Evolutionary conservation across 2,113 vertebrate species (phyloP), one percentile per base, ranked within the genome.

Genomic region (Neogale vison): DNA sequence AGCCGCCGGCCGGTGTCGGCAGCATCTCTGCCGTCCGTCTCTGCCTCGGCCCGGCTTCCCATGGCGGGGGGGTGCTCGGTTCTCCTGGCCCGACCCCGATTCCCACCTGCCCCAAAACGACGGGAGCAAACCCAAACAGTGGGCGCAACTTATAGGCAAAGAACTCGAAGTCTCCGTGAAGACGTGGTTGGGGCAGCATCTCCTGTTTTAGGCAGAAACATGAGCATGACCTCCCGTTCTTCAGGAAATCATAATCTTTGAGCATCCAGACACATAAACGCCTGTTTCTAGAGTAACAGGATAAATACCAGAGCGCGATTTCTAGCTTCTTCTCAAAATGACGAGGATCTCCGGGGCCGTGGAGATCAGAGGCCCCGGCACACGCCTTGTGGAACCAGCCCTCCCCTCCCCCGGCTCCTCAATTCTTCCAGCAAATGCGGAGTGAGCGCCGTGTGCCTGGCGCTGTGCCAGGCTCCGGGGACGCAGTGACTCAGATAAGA

Each of bases 381-480:
- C 5, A 11, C 1, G 0, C 4, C 5, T 21, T 34, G 36, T 31
- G 26, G 1, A 15, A 31, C 21, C 8, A 10, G 4, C 45, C 26
- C 13, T 4, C 6, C 31, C 50, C 2, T 4, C n/a, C 15, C 29
- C 36, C 36, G 4, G 14, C 15, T 0, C 0, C 36, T 47, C 1
- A 1, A 1, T 9, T 18, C 7, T 83, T 59, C 4, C 8, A 0
- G 26, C 39, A 3, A 12, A 39, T 6, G 57, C 29, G 55, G 18
- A 36, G 72, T 0, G 3, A 2, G 4, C 0, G 36, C 26, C 9
- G 1, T 29, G 39, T 2, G 72, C 26, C 80, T 3, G 74, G 63
- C 47, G 0, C 50, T 0, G 1, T 2, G n/a, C 39, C 42, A 21
- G 42, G 15, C 23, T 26, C 17, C 4, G 0, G 20, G 1, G 29